Conservation (phyloP, 2,888 invertebrate genomes). For the Osedax fenrisi region DNA sequence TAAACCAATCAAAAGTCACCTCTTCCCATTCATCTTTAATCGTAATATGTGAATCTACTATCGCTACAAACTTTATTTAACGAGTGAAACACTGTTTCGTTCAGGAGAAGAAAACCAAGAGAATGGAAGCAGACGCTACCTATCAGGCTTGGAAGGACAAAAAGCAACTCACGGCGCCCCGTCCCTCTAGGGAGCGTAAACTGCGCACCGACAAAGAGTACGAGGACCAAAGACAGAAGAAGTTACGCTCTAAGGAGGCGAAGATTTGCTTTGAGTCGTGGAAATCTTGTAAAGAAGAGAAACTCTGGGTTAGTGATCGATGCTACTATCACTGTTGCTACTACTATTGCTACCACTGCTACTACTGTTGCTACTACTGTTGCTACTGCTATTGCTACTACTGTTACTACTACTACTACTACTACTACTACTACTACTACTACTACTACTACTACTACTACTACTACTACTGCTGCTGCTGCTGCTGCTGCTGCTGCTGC, state of each 20-base stretch:
- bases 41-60: too few species aligned
- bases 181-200: background rate
- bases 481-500: too few species aligned
- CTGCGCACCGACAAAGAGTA: background rate
- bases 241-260: background rate
- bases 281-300: background rate
- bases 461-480: too few species aligned
- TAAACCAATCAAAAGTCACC: too few species aligned
- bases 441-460: too few species aligned
- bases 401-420: too few species aligned
- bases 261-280: background rate
- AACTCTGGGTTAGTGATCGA: background rate
- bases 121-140: background rate
- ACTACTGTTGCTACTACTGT: too few species aligned
- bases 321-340: background rate
- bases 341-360: background rate
- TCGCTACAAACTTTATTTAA: too few species aligned
- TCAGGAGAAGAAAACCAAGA: background rate
- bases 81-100: too few species aligned
- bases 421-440: too few species aligned
- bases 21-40: too few species aligned
- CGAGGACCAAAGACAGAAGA: background rate
- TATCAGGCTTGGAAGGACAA: background rate
- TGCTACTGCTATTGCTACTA: too few species aligned
- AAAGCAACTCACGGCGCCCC: background rate